Base-by-base conservation (phyloP, 2,113 vertebrate genomes). In the Pavo muticus region DNA sequence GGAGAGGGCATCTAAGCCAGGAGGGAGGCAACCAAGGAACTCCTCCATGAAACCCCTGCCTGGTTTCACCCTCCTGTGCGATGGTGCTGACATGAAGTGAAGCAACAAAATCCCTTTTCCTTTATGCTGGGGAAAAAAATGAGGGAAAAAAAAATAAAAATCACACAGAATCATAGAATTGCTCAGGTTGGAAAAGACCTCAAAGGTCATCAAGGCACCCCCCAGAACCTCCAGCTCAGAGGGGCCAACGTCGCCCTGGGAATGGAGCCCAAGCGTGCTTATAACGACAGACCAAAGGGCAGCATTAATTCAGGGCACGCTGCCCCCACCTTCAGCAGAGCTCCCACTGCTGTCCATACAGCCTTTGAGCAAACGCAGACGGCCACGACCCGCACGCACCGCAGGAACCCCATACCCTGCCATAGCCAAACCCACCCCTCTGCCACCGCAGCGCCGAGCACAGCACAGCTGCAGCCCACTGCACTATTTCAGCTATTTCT, bases 1-100 rank as follows among this genome's bases (percentile, higher is more conserved):
- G 84, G 89, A 84, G 48, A 45, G 57, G 73, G 42, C 67, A 61
- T 50, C 61, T 5, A 52, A 83, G 79, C 79, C 87, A 77, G 63
- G 45, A 70, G 32, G 65, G 47, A 67, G 27, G 61, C 10, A 1
- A 45, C 84, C 39, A 54, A 89, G 65, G 71, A 92, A 91, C 86
- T 86, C 82, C 61, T 72, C 83, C 57, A 37, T 42, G 79, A 73
- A 92, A 75, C 25, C 65, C 75, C 14, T 2, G 57, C 19, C 88
- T 0, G 2, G 25, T 56, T 60, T 40, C 64, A 52, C 44, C 37
- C 23, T 30, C 40, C 60, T 23, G 7, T 0, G 63, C 47, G 47
- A 64, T 19, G 0, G 69, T 70, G 78, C 5, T 19, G 9, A 64
- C 60, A 29, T 56, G 14, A 1, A 19, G 60, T 12, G 29, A 56